Base-by-base conservation (phyloP, 2,113 vertebrate genomes). In the Cyanocitta stelleri region DNA sequence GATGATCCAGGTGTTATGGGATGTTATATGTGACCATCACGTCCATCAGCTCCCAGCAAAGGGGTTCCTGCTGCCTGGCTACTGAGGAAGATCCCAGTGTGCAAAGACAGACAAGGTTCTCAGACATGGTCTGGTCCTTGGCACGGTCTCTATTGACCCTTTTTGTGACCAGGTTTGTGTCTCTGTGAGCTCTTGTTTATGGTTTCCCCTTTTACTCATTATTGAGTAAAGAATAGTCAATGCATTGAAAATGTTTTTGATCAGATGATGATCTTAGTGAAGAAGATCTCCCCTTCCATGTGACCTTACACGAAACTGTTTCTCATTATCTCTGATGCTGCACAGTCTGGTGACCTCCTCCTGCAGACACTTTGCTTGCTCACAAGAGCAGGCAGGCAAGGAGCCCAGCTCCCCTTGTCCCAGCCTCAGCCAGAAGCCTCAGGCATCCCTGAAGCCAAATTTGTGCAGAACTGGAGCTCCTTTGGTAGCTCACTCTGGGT, bases 401-500 rank as follows among this genome's bases (percentile, higher is more conserved):
- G 41, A 56, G 1, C 23, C 5, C 30, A 18, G 8, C 11, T 62
- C 33, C 17, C 2, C 29, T 59, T 8, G 3, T 18, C 41, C 19
- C 21, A 51, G 7, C 14, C 12, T 66, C 73, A 52, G 16, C 33
- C 51, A 43, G 58, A 48, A 30, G 20, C 12, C 23, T 19, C 29
- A 66, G 33, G 7, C 48, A 46, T 24, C 26, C 27, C 37, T 80
- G 41, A 29, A 46, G 18, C 39, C 24, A 39, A 39, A 63, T 30
- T 4, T 9, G 7, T 64, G 29, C 24, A 37, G 35, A 71, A 32
- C 39, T 75, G 29, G 9, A 44, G 11, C 16, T 83, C 39, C 32
- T 85, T 63, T 0, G 0, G 32, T 43, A 78, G 12, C 72, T 62
- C 1, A 1, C 8, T 26, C 26, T 43, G 27, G 23, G 13, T 58